Evolutionary conservation across 2,888 invertebrate species (phyloP).

Genomic region (Apamea anceps): DNA sequence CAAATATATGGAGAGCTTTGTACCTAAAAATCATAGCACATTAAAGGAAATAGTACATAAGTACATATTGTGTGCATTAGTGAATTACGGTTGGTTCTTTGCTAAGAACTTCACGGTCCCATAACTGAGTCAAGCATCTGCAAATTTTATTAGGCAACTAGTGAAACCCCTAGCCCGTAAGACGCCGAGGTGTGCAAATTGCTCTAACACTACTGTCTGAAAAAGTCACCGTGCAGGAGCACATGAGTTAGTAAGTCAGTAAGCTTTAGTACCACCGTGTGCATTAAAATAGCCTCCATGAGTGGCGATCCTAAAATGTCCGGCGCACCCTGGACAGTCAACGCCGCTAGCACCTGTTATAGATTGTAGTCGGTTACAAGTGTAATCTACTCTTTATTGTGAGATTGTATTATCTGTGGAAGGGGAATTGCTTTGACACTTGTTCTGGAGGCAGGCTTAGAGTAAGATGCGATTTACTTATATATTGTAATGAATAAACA

Average conservation of each 20-base stretch:
- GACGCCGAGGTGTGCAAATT: background rate
- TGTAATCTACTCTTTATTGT: too few relatives aligned
- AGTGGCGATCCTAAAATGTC: background rate
- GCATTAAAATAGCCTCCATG: slow-evolving; percentile 20
- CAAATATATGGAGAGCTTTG: too few relatives aligned
- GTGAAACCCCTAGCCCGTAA: background rate
- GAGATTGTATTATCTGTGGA: too few relatives aligned
- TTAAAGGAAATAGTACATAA: too few relatives aligned
- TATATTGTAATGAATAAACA: too few relatives aligned
- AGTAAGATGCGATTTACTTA: too few relatives aligned
- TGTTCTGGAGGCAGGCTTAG: too few relatives aligned
- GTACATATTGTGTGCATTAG: too few relatives aligned
- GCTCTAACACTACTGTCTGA: background rate
- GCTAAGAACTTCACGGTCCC: background rate
- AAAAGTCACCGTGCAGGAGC: background rate
- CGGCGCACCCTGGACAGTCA: background rate
- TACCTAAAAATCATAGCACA: too few relatives aligned
- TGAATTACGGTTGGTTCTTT: background rate
- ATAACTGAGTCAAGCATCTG: background rate
- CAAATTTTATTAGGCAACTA: background rate
- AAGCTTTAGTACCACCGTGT: background rate
- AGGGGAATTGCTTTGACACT: too few relatives aligned
- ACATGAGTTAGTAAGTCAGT: background rate
- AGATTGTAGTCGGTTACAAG: too few relatives aligned
- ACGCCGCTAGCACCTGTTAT: background rate